Base-by-base conservation (phyloP, 2,888 invertebrate genomes). In the Encarsia formosa region DNA sequence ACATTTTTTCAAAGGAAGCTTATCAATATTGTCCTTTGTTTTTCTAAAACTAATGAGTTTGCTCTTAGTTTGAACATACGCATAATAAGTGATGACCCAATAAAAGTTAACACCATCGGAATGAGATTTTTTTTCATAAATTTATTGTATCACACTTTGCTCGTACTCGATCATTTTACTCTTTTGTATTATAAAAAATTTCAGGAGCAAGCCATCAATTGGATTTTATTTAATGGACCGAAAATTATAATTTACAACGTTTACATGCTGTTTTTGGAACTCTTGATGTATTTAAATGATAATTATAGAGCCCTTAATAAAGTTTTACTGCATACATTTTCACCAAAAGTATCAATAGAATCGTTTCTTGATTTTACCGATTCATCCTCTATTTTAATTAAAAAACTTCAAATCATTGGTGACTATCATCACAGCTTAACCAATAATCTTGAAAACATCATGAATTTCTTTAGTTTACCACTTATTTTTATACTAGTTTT, bases 121-220 rank as follows among this genome's bases (percentile, higher is more conserved):
- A 11, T 31, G 20, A 37, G 53, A 24, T 3, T 49, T 2, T 5
- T 39, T 1, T 4, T 49, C 1, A 37, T 53, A 1, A 53, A 49
- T 22, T 11, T 41, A 6, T 8, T 45, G 6, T 53, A 53, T 34
- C 16, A 32, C 11, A 3, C 15, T 1, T 13, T 53, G 19, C 45
- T 41, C 32, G 5, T 53, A 6, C 6, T 24, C 2, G 53, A 53
- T 19, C 45, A 49, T 22, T 37, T 15, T 9, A 19, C 37, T 1
- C 8, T 49, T 11, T 19, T 29, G 9, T 8, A 26, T 23, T 45
- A 44, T 11, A 35, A 34, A 37, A 49, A 42, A 16, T 53, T 49
- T 49, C 49, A 37, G 35, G 48, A 53, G 16, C 53, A 53, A 8
- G 53, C 44, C 2, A n/a, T 4, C 24, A 11, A 32, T 6, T 53